Base-by-base conservation (phyloP, 2,888 invertebrate genomes). In the Lithophane semibrunnea region DNA sequence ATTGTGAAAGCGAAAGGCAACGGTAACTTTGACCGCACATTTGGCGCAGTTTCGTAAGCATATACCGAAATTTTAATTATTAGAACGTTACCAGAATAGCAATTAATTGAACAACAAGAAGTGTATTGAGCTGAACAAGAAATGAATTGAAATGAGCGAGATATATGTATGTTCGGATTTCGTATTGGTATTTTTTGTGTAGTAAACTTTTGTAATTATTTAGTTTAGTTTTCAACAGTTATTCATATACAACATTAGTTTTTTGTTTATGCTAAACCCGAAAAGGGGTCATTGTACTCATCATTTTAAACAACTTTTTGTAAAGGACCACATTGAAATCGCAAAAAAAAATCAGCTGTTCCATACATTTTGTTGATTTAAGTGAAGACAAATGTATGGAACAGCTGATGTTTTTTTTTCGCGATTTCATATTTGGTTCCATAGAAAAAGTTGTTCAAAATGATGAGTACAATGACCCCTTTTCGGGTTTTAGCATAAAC, bases 1-100 rank as follows among this genome's bases (percentile, higher is more conserved):
- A 73, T 66, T 74, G 84, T 79, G 86, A 88, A 90, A 90, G 90
- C 83, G 83, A 88, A 84, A 83, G 88, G 80, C 24, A 75, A 69
- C 73, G 12, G 42, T 2, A 64, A 75, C 58, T 81, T 84, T 88
- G 89, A 89, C 88, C 89, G 79, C 67, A 71, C 78, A 84, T 77
- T 69, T 63, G 13, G 79, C 64, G 16, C 75, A 77, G 77, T 85
- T 67, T 60, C 60, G 49, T 68, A 76, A 58, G 9, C 13, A 54
- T 44, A 37, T 10, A 71, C 49, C 77, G 67, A 71, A 75, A 86
- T 73, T 73, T 58, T 74, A 82, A 84, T 86, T 86, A 82, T 21
- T 73, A 65, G 52, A 83, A 79, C 60, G 68, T 72, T 73, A 64
- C 68, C 61, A 56, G 71, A 71, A 42, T 37, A 58, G 56, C 10